Percentiles rank a stretch among this genome's conserved stretches.
These are phyloP conservation scores for Epinotia demarniana DNA, from an alignment of 2,888 invertebrate genomes.

Conservation along the genomic window DNA sequence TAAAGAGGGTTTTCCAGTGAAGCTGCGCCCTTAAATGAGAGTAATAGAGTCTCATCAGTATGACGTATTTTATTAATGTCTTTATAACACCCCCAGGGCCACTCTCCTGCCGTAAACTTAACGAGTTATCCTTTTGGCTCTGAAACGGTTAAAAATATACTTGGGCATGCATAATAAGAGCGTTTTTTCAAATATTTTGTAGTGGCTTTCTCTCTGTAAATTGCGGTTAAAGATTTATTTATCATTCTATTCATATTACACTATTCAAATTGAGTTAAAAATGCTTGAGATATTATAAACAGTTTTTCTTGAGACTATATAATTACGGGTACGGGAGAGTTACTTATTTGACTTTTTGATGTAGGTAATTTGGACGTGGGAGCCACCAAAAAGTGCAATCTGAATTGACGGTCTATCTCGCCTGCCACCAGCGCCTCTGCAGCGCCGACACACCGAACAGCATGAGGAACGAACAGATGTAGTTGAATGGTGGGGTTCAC, in stretches of 20 bases:
- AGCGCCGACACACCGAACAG: not conserved
- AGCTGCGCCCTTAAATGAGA: slow-evolving; percentile 32
- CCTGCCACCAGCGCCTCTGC: not conserved
- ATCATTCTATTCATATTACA: too few relatives aligned
- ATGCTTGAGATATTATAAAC: not conserved
- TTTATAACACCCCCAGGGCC: slow-evolving; percentile 43
- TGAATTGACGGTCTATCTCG: not conserved
- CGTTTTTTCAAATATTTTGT: not conserved
- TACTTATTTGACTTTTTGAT: too few relatives aligned
- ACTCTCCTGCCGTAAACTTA: slow-evolving; percentile 30
- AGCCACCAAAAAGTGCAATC: too few relatives aligned
- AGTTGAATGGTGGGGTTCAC: not conserved
- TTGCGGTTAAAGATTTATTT: too few relatives aligned
- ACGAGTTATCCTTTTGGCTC: slow-evolving; percentile 37
- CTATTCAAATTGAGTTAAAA: not conserved
- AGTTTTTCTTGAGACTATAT: not conserved
- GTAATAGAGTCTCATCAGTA: slow-evolving; percentile 42
- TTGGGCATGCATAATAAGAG: slow-evolving; percentile 14
- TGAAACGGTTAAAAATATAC: slow-evolving; percentile 29
- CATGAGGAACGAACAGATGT: not conserved
- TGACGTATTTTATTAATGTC: slow-evolving; percentile 41
- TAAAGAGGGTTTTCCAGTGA: slow-evolving; percentile 25
- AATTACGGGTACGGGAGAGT: not conserved
- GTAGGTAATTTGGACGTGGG: too few relatives aligned
- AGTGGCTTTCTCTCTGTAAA: not conserved